Evolutionary conservation across 2,888 invertebrate species (phyloP), one percentile per base, ranked within the genome.

Genomic region (Parnassius orleans): DNA sequence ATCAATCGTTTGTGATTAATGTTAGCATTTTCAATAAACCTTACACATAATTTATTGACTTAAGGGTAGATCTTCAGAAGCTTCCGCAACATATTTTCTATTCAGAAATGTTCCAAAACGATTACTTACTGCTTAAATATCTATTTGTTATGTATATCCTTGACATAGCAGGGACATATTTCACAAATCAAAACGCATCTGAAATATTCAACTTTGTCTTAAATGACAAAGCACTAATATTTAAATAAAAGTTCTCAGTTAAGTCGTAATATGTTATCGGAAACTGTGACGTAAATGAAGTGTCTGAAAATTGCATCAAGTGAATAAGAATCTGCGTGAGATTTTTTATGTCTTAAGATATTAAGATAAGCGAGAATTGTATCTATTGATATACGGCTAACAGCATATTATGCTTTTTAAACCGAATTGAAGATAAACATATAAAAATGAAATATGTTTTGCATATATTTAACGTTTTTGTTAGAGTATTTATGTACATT

Each of bases 401-500:
- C 47, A 19, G 19, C 19, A 19, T 19, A 19, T 19, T 19, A 61
- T 47, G 53, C 55, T 61, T 61, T 46, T 42, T 43, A 47, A 63
- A 54, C 9, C 43, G 52, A 60, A 64, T 60, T 60, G 56, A 60
- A 12, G 15, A 50, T 59, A 24, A 9, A 51, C 24, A 51, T 50
- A 46, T 56, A 14, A 65, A 33, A 53, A 53, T 53, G 15, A 43
- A 60, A 61, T 65, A 66, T 65, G 53, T 65, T 66, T 66, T 65
- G 57, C 65, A 52, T 62, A 52, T 57, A 66, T 64, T 68, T 66
- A 66, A 59, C 55, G 50, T 54, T 55, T 67, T 72, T 70, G 63
- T 66, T 68, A n/a, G 59, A 77, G 74, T 79, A 74, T 83, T 84
- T 83, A 84, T 84, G 81, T 84, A 86, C 81, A 88, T 84, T 83